These are phyloP conservation scores for Brachymystax lenok DNA, from an alignment of 2,797 vertebrate species.

Conservation along the genomic window DNA sequence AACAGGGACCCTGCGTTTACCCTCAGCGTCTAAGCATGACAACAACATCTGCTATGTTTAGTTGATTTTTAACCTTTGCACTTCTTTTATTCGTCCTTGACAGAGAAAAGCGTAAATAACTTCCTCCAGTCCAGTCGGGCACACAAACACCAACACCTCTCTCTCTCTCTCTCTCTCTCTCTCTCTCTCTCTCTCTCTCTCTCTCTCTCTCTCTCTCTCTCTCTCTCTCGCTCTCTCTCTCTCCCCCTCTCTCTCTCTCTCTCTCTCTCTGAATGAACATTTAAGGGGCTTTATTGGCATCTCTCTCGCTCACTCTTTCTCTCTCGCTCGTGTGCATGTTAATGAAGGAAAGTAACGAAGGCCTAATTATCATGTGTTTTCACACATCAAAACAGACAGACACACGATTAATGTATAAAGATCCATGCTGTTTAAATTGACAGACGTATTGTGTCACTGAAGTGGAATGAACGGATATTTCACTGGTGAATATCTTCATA, in stretches of 20 bases:
- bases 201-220: too few relatives aligned
- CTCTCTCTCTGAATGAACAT: too few relatives aligned
- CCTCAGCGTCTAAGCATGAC: slow-evolving; percentile 34
- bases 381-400: not conserved
- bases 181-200: too few relatives aligned
- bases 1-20: slow-evolving; percentile 33
- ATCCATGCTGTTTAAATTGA: not conserved
- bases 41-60: slow-evolving; percentile 50
- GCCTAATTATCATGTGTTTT: not conserved
- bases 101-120: slow-evolving; percentile 43
- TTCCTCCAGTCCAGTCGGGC: slow-evolving; percentile 35
- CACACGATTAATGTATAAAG: not conserved
- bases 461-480: not conserved
- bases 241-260: too few relatives aligned
- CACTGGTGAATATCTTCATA: not conserved
- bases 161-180: too few relatives aligned
- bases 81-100: slow-evolving; percentile 53
- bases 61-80: slow-evolving; percentile 14
- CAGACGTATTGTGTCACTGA: not conserved
- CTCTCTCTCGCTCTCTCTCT: too few relatives aligned
- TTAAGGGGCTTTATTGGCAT: too few relatives aligned
- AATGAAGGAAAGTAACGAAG: not conserved
- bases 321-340: not conserved
- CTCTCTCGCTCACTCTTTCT: too few relatives aligned
- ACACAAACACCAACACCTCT: slow-evolving; percentile 1